These are phyloP conservation scores for Drosophila mimetica DNA, from an alignment of 2,888 invertebrate species.

Conservation along the genomic window DNA sequence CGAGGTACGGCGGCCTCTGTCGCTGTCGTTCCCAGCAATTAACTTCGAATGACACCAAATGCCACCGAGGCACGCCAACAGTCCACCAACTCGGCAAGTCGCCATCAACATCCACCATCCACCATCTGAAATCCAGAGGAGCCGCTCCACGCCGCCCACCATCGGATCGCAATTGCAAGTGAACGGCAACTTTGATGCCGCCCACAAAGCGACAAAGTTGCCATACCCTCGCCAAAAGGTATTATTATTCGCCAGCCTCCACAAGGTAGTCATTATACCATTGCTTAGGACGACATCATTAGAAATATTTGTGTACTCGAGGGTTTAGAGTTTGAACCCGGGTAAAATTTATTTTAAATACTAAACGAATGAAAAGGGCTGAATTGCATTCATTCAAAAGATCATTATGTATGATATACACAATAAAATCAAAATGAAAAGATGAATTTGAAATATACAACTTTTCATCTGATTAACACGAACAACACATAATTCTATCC, in stretches of 20 bases:
- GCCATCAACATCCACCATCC: constrained; percentile 43
- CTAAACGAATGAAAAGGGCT: too few relatives aligned
- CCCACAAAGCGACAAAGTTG: constrained; percentile 60
- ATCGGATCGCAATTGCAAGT: constrained; percentile 61
- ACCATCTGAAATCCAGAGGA: constrained; percentile 47
- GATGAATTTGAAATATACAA: too few relatives aligned
- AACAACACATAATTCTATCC: too few relatives aligned
- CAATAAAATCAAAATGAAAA: too few relatives aligned
- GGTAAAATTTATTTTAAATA: too few relatives aligned
- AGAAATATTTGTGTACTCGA: not conserved
- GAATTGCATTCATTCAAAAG: too few relatives aligned
- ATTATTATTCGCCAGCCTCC: not conserved
- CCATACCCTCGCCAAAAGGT: constrained; percentile 11
- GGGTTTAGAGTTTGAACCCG: too few relatives aligned
- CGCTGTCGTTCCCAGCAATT: constrained; percentile 74
- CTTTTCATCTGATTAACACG: too few relatives aligned
- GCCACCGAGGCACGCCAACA: constrained; percentile 75
- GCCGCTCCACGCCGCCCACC: constrained; percentile 54
- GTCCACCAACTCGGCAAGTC: constrained; percentile 26
- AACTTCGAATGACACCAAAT: constrained; percentile 79
- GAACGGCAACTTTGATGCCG: constrained; percentile 77
- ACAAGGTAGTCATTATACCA: not conserved
- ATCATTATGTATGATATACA: too few relatives aligned
- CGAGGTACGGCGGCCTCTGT: constrained; percentile 50
- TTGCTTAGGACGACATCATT: not conserved